Percentiles rank a stretch among this genome's conserved stretches.
Conservation (phyloP, 2,888 invertebrate genomes). For the Altica lythri region DNA sequence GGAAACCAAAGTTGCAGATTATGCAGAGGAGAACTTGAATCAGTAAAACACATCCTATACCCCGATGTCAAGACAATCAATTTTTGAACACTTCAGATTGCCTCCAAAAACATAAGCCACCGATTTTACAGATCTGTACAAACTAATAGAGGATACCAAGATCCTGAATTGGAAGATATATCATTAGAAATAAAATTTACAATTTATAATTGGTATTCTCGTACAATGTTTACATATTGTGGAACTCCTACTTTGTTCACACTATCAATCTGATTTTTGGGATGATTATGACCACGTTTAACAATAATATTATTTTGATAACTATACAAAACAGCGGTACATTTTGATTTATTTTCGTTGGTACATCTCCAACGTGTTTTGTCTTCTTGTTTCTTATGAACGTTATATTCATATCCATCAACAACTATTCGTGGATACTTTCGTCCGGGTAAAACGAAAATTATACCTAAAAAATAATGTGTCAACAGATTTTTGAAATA, state of each 20-base stretch:
- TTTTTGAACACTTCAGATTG: no score
- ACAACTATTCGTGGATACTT: slow-evolving; percentile 42
- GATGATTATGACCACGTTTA: slow-evolving; percentile 34
- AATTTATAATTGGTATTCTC: slow-evolving; percentile 1
- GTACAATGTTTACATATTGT: slow-evolving; percentile 20
- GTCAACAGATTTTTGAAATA: no score
- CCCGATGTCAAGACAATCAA: no score
- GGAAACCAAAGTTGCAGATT: no score
- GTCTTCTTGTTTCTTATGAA: slow-evolving; percentile 34
- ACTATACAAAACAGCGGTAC: slow-evolving; percentile 36
- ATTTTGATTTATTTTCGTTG: slow-evolving; percentile 35
- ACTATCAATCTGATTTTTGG: no score
- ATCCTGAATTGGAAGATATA: no score
- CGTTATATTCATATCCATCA: slow-evolving; percentile 39
- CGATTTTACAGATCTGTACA: no score
- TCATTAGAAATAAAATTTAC: background rate
- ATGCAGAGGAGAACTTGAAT: no score
- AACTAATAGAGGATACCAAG: no score
- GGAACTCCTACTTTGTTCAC: slow-evolving; percentile 15
- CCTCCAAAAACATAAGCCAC: no score
- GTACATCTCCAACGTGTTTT: slow-evolving; percentile 43
- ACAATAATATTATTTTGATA: slow-evolving; percentile 35
- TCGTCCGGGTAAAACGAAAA: slow-evolving; percentile 43
- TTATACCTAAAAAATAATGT: slow-evolving; percentile 38
- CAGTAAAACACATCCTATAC: no score